Conservation (phyloP, 2,113 vertebrate genomes). For the Perca fluviatilis region DNA sequence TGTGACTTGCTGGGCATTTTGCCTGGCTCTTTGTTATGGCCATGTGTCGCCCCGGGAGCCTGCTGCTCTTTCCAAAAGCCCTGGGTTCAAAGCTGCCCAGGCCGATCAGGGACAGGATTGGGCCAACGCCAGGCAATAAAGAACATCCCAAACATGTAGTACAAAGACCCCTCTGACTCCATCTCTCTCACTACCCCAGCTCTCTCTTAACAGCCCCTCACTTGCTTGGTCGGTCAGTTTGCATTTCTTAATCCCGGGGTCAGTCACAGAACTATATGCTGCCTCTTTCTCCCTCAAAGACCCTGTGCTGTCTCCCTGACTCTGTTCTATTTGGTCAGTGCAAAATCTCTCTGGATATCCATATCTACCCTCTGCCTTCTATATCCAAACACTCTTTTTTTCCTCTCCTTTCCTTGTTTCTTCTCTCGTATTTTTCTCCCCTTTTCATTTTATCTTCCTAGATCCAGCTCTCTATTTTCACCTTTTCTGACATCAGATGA, state of each 20-base stretch:
- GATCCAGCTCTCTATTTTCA: slow-evolving; percentile 30
- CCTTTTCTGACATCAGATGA: slow-evolving; percentile 54
- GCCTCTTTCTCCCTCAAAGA: slow-evolving; percentile 18
- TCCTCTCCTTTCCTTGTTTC: neutral
- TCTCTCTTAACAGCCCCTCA: slow-evolving; percentile 10
- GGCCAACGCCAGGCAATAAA: slow-evolving; percentile 56
- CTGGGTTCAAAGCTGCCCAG: slow-evolving; percentile 66
- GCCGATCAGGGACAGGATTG: slow-evolving; percentile 48
- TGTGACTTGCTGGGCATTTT: slow-evolving; percentile 74
- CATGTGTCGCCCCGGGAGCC: slow-evolving; percentile 73
- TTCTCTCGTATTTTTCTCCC: neutral
- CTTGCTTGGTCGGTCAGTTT: slow-evolving; percentile 19
- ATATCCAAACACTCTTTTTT: slow-evolving; percentile 11
- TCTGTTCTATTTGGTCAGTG: slow-evolving; percentile 20
- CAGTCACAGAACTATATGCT: slow-evolving; percentile 7
- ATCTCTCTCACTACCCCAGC: slow-evolving; percentile 15
- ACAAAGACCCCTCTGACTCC: slow-evolving; percentile 58
- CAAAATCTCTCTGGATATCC: slow-evolving; percentile 42
- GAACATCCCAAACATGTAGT: slow-evolving; percentile 60
- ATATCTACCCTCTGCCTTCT: slow-evolving; percentile 21
- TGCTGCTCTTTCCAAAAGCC: slow-evolving; percentile 72
- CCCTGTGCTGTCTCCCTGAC: slow-evolving; percentile 6
- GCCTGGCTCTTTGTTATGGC: slow-evolving; percentile 74
- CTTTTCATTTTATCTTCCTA: slow-evolving; percentile 28
- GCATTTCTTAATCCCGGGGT: slow-evolving; percentile 24